Evolutionary conservation across 1,140 invertebrate species (phyloP), one percentile per base, ranked within the genome.

Genomic region (Olivierus martensii): DNA sequence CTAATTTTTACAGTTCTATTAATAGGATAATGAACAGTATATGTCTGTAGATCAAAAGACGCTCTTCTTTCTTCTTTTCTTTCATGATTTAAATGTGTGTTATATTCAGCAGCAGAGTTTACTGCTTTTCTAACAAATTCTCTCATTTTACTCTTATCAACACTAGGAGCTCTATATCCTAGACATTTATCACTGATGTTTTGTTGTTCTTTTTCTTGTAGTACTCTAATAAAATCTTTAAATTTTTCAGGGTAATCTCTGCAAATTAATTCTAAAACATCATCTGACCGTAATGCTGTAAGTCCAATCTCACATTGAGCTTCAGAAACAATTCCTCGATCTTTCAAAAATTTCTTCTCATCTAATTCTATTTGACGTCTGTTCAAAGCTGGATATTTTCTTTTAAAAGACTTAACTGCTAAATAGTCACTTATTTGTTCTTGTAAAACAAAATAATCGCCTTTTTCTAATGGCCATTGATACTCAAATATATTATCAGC

Each of bases 181-280:
- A 78, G 77, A 62, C 87, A 80, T 60, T 83, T 81, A 51, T 80
- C 79, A 35, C 75, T 77, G 56, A 83, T 75, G 65, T 79, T 81
- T 61, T 79, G 77, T 15, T 80, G 79, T 61, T 86, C 83, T 63
- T 80, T 81, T 59, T 87, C 82, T 11, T 87, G 74, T 63, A 91
- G 78, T 61, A 87, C 79, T 61, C 81, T 78, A 34, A 85, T 77
- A 68, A 90, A 92, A 63, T 94, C 90, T 71, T 92, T 86, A 66
- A 92, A 96, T 66, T 95, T 94, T 46, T 87, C 84, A 37, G 87
- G 89, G 70, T 93, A 96, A 69, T 96, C 92, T 47, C 82, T 80
- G 56, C 83, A 83, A 87, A 96, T 93, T 35, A 97, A 82, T 64
- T 96, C 92, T 56, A 93, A 70, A 19, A 96, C 87, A 68, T 96